phyloP scores from a whole-genome alignment of 2,888 invertebrate genomes.

The Mallateleia sp. region DNA sequence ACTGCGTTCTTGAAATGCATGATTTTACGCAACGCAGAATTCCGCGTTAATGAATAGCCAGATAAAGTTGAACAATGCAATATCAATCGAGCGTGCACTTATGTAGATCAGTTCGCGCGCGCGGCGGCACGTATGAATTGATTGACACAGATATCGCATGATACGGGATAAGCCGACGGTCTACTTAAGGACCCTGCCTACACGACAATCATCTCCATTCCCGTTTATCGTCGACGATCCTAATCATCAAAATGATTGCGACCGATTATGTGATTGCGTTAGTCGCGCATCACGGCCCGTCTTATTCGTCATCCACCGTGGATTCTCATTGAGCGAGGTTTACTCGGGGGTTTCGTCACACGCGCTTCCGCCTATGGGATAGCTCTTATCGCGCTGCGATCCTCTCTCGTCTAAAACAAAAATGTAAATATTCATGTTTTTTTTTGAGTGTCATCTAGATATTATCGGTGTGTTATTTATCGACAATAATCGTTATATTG shows the following conservation, averaged over 20 bases:
- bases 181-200: constrained; percentile 87
- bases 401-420: constrained; percentile 30
- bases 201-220: constrained; percentile 89
- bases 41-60: constrained; percentile 33
- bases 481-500: too few species aligned
- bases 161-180: constrained; percentile 78
- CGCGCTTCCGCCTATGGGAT: constrained; percentile 55
- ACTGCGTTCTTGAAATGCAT: neutral
- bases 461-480: too few species aligned
- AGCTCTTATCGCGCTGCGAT: constrained; percentile 57
- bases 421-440: too few species aligned
- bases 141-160: constrained; percentile 83
- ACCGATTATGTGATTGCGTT: constrained; percentile 89
- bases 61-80: constrained; percentile 38
- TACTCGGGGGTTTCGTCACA: constrained; percentile 54
- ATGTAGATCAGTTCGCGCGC: constrained; percentile 72
- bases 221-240: constrained; percentile 87
- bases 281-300: constrained; percentile 83
- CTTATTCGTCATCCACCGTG: constrained; percentile 69
- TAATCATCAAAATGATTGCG: constrained; percentile 89
- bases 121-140: constrained; percentile 75
- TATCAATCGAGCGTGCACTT: constrained; percentile 34
- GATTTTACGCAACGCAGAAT: neutral
- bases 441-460: too few species aligned
- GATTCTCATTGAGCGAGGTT: constrained; percentile 69